Evolutionary conservation across 2,888 invertebrate genomes (phyloP), one percentile per base, ranked within the genome.

Genomic region (Zele albiditarsus): DNA sequence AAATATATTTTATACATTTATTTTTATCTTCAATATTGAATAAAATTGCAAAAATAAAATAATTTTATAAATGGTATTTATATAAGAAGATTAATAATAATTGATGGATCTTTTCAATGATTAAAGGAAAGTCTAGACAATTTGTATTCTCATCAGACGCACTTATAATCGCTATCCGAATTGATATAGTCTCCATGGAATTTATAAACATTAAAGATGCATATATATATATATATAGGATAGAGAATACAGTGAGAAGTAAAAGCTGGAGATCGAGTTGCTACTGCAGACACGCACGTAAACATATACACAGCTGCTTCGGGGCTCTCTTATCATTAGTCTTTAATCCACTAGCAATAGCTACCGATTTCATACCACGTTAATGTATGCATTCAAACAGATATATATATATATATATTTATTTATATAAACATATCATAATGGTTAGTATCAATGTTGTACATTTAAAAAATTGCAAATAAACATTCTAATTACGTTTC

Each of bases 281-380:
- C 53, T 68, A 67, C 49, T 46, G n/a, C 20, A 53, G 20, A 53
- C 53, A 53, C 4, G 4, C 53, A 46, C n/a, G n/a, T 16, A 33
- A 33, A n/a, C n/a, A 46, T 1, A 46, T 46, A 46, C 46, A n/a
- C 57, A 53, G n/a, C 57, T 53, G 53, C 68, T 68, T 28, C 53
- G 31, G 68, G 57, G 31, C 23, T 67, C 10, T 33, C 42, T 72
- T 72, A 72, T 66, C 66, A 57, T 58, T 33, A 31, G 65, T 72
- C 65, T 72, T 66, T 66, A 72, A 72, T 72, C 72, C 66, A 53
- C 53, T 10, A 57, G 53, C 10, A 33, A 49, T 53, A 31, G 68
- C 57, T 57, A 68, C 68, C 33, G 57, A 53, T 68, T 68, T 16
- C n/a, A n/a, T 28, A 68, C 53, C 10, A 68, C 25, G 25, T 65